Evolutionary conservation across 1,140 invertebrate genomes (phyloP).

Genomic region (Nasonia vitripennis): DNA sequence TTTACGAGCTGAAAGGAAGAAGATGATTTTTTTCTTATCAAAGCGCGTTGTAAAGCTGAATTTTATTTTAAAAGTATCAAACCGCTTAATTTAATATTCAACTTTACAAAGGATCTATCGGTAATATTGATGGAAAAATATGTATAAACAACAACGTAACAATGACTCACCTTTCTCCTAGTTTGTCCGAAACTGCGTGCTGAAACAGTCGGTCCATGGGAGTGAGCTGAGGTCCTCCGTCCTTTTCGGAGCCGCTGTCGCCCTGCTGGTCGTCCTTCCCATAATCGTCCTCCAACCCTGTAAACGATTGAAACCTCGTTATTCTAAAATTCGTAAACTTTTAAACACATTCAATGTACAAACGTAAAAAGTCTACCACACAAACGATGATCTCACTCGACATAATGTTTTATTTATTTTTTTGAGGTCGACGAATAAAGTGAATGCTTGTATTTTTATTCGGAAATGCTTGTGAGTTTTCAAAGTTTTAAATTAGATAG

Average conservation of each 20-base stretch:
- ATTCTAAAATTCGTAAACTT: background rate
- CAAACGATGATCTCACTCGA: background rate
- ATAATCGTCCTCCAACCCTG: constrained; percentile 65
- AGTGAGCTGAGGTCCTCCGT: constrained; percentile 57
- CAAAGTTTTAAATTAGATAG: background rate
- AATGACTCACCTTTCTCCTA: constrained; percentile 64
- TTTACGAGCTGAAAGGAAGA: no score
- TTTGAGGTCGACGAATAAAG: background rate
- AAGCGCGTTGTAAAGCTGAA: no score
- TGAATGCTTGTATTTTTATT: background rate
- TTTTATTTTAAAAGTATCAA: no score
- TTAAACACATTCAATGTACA: no score
- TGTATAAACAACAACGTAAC: background rate
- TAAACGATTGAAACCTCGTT: background rate
- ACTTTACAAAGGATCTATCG: no score
- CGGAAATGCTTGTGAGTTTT: background rate
- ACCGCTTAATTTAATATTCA: no score
- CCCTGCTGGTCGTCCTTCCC: constrained; percentile 53
- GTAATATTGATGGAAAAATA: background rate
- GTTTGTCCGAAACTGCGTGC: constrained; percentile 57
- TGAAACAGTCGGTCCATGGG: constrained; percentile 60
- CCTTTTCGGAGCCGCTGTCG: constrained; percentile 56
- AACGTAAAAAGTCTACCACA: background rate
- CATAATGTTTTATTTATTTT: background rate
- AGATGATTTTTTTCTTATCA: no score